These are phyloP conservation scores for Druon quercuslanigerum DNA, from an alignment of 1,140 invertebrate genomes.

Conservation along the genomic window DNA sequence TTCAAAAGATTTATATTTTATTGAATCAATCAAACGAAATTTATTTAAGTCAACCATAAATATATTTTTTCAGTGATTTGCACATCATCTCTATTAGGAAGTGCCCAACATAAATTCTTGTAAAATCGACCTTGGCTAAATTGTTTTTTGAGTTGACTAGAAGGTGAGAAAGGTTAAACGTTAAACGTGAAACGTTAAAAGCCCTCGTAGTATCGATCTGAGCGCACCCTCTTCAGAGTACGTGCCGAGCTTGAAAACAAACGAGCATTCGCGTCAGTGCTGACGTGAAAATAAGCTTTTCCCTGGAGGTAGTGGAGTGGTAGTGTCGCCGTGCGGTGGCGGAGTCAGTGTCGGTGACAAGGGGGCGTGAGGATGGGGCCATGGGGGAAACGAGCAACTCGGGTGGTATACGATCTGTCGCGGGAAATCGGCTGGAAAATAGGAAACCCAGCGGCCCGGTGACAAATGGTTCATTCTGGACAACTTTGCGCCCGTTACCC, in stretches of 20 bases:
- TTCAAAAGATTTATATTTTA: too few relatives aligned
- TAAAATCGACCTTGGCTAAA: neutral
- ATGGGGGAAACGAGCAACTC: constrained; percentile 31
- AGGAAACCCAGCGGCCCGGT: constrained; percentile 72
- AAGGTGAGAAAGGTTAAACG: constrained; percentile 14
- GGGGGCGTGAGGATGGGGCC: constrained; percentile 34
- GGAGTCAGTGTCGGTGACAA: constrained; percentile 37
- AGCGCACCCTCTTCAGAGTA: constrained; percentile 34
- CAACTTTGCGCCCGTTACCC: constrained; percentile 56
- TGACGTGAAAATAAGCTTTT: constrained; percentile 65
- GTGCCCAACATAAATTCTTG: neutral
- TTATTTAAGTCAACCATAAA: too few relatives aligned
- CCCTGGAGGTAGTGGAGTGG: constrained; percentile 39
- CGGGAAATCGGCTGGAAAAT: constrained; percentile 74
- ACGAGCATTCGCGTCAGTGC: constrained; percentile 53
- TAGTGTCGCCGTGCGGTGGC: constrained; percentile 38
- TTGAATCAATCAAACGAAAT: too few relatives aligned
- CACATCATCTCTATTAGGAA: too few relatives aligned
- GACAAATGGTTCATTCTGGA: constrained; percentile 69
- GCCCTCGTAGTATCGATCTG: constrained; percentile 54
- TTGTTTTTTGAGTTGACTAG: constrained; percentile 19
- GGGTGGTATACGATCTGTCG: constrained; percentile 51
- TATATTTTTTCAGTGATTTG: too few relatives aligned
- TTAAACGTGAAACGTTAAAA: neutral
- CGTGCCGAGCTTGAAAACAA: constrained; percentile 55